These are phyloP conservation scores for Gasterosteus nipponicus DNA, from an alignment of 2,113 vertebrate genomes.

Conservation along the genomic window DNA sequence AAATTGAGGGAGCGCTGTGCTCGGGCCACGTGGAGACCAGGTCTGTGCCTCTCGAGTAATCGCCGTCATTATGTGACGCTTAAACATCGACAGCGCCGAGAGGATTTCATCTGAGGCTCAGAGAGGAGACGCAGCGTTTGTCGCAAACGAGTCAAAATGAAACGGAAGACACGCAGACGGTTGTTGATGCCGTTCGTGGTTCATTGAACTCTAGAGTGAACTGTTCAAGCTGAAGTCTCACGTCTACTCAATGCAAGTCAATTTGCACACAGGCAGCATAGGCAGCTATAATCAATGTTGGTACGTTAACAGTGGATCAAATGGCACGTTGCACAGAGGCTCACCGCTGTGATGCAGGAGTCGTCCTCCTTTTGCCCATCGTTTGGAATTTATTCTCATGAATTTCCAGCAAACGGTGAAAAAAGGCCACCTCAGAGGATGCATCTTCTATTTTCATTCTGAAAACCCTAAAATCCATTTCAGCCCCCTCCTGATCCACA, in stretches of 20 bases:
- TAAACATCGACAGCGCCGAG: not conserved
- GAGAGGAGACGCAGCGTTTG: slow-evolving; percentile 5
- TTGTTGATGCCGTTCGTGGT: not conserved
- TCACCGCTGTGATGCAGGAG: not conserved
- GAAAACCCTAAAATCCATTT: not conserved
- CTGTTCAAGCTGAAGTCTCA: not conserved
- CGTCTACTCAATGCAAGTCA: not conserved
- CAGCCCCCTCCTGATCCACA: not conserved
- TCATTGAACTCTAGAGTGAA: not conserved
- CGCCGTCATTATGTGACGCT: slow-evolving; percentile 26
- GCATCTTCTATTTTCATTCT: not conserved
- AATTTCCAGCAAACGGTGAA: not conserved
- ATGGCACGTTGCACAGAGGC: not conserved
- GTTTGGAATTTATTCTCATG: not conserved
- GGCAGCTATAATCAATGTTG: not conserved
- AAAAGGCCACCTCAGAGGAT: not conserved
- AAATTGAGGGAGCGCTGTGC: not conserved
- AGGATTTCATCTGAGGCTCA: slow-evolving; percentile 11
- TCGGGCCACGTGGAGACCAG: not conserved
- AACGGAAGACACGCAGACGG: slow-evolving; percentile 3
- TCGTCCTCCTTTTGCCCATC: not conserved
- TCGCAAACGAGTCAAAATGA: slow-evolving; percentile 6
- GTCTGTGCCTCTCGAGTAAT: slow-evolving; percentile 20
- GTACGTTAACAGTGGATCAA: not conserved
- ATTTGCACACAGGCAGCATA: no score